Conservation (phyloP, 2,797 vertebrate species). For the Gallinago stenura region DNA sequence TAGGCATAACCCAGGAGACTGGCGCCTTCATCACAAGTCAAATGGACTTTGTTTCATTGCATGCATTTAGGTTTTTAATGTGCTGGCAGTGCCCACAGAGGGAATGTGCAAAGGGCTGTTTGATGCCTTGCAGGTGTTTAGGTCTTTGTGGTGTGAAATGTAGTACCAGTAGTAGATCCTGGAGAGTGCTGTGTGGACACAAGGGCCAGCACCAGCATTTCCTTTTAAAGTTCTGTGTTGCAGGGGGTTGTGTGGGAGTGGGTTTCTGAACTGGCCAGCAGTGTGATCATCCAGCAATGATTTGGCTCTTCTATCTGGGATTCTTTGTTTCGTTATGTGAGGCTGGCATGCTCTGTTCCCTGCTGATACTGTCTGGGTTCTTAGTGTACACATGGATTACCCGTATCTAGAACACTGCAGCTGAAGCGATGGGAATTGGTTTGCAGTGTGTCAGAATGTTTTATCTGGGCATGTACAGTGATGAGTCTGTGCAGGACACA, state of each 20-base stretch:
- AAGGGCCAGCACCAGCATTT: background rate
- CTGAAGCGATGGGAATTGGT: background rate
- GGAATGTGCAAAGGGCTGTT: background rate
- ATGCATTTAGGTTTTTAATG: background rate
- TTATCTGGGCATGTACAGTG: background rate
- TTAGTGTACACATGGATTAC: background rate
- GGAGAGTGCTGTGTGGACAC: background rate
- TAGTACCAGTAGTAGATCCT: background rate
- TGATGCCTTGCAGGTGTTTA: background rate
- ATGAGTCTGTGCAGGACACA: background rate
- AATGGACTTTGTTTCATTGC: accelerated
- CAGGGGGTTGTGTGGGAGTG: background rate
- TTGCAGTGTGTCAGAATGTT: background rate
- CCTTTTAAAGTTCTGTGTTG: background rate
- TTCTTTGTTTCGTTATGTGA: background rate
- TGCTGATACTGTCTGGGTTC: background rate
- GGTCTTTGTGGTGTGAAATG: background rate
- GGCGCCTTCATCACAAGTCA: background rate
- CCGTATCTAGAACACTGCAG: background rate
- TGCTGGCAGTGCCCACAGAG: background rate
- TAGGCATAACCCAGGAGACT: background rate
- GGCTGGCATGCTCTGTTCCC: background rate
- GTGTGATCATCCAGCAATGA: background rate
- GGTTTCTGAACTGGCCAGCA: background rate
- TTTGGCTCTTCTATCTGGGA: background rate